Percentiles rank a stretch among this genome's conserved stretches.
phyloP scores from a whole-genome alignment of 2,113 vertebrate genomes.

The Talpa occidentalis region DNA sequence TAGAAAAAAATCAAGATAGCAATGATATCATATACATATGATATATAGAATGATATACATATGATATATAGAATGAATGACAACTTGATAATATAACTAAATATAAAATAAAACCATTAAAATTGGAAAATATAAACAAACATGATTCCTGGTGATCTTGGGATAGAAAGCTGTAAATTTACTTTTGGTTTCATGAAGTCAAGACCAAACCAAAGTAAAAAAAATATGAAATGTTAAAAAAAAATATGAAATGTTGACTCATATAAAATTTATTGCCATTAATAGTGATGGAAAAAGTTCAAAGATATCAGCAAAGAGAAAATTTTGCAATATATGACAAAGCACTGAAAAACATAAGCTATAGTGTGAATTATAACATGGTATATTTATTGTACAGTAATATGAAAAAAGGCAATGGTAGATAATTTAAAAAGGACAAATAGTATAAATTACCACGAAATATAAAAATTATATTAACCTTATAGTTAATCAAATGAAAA shows the following conservation, averaged over 20 bases:
- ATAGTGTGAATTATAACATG: not conserved
- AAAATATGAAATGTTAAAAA: no score
- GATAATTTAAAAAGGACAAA: not conserved
- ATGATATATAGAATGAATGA: not conserved
- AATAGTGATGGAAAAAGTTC: not conserved
- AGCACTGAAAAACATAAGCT: constrained; percentile 1
- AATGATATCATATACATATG: not conserved
- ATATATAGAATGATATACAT: not conserved
- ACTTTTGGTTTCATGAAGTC: not conserved
- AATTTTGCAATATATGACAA: not conserved
- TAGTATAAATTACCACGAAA: not conserved
- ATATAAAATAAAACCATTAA: constrained; percentile 5
- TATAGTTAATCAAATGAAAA: constrained; percentile 34
- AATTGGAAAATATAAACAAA: not conserved
- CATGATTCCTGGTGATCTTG: not conserved
- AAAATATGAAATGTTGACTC: not conserved
- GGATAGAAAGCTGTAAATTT: not conserved
- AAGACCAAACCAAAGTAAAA: not conserved
- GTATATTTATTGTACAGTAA: not conserved
- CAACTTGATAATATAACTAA: not conserved
- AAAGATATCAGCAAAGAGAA: not conserved
- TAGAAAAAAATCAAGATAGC: not conserved
- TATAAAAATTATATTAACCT: not conserved
- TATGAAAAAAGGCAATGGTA: not conserved
- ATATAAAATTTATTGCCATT: constrained; percentile 1